Evolutionary conservation across 2,888 invertebrate species (phyloP).

Genomic region (Ganaspis brasiliensis): DNA sequence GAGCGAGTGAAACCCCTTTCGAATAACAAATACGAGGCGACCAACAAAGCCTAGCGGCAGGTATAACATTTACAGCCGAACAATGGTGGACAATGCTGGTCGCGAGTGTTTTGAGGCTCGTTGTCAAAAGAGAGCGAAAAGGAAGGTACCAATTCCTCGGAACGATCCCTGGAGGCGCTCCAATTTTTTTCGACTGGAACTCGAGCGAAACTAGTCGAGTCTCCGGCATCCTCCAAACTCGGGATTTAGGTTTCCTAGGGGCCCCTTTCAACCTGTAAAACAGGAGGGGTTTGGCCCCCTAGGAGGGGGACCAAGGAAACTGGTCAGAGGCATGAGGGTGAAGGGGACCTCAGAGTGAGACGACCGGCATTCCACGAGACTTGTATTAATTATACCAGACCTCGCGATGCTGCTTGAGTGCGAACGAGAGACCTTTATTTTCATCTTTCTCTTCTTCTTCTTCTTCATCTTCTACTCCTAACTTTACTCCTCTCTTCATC

Average conservation of each 20-base stretch:
- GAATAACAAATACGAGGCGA: slow-evolving; percentile 13
- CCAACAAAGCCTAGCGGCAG: slow-evolving; percentile 58
- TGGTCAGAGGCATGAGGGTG: slow-evolving; percentile 66
- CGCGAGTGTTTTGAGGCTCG: slow-evolving; percentile 65
- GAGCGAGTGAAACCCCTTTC: slow-evolving; percentile 18
- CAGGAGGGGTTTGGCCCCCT: slow-evolving; percentile 54
- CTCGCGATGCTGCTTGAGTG: slow-evolving; percentile 72
- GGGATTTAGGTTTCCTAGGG: slow-evolving; percentile 59
- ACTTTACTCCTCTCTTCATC: background rate
- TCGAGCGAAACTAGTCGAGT: slow-evolving; percentile 55
- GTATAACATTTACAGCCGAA: slow-evolving; percentile 62
- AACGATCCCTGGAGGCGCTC: slow-evolving; percentile 58
- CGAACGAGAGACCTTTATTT: slow-evolving; percentile 65
- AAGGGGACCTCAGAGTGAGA: slow-evolving; percentile 71
- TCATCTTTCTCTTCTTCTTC: slow-evolving; percentile 46
- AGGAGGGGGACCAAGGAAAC: slow-evolving; percentile 70
- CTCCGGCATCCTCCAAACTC: slow-evolving; percentile 39
- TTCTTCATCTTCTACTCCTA: slow-evolving; percentile 48
- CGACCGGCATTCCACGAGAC: slow-evolving; percentile 79
- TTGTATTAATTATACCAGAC: slow-evolving; percentile 80
- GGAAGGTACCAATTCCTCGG: slow-evolving; percentile 55
- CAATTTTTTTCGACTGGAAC: slow-evolving; percentile 59
- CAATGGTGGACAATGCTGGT: slow-evolving; percentile 64
- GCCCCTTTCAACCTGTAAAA: slow-evolving; percentile 55
- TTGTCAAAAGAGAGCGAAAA: slow-evolving; percentile 60